Conservation (phyloP, 1,140 invertebrate species). For the Colletes latitarsis region DNA sequence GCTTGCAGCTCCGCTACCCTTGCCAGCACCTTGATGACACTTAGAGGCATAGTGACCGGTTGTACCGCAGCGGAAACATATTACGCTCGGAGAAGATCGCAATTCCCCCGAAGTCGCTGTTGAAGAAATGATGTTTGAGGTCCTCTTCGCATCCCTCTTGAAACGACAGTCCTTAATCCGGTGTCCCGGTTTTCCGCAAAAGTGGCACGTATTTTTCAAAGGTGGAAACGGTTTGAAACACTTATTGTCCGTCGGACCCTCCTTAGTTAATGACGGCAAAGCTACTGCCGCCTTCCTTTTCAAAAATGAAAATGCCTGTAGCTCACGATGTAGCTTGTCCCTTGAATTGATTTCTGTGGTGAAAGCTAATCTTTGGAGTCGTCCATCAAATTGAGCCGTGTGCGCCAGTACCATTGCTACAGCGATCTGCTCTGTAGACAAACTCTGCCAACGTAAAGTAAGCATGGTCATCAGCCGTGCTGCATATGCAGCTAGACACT, state of each 20-base stretch:
- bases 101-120: not conserved
- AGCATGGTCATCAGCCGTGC: not conserved
- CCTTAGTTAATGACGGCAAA: not conserved
- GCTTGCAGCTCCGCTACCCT: too few species aligned
- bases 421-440: constrained; percentile 30
- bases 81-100: not conserved
- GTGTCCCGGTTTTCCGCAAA: constrained; percentile 17
- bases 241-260: not conserved
- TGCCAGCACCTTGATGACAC: not conserved
- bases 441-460: not conserved
- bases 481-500: constrained; percentile 1
- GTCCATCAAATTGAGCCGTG: constrained; percentile 23
- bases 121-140: not conserved
- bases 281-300: not conserved
- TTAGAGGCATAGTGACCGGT: constrained; percentile 14
- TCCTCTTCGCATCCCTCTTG: not conserved
- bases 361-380: constrained; percentile 30
- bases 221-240: not conserved
- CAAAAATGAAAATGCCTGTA: constrained; percentile 7
- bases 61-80: constrained; percentile 30
- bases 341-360: constrained; percentile 32
- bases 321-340: constrained; percentile 32
- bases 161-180: not conserved
- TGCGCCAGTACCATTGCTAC: constrained; percentile 44
- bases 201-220: not conserved